Base-by-base conservation (phyloP, 2,113 vertebrate genomes). In the Cnemophilus loriae region DNA sequence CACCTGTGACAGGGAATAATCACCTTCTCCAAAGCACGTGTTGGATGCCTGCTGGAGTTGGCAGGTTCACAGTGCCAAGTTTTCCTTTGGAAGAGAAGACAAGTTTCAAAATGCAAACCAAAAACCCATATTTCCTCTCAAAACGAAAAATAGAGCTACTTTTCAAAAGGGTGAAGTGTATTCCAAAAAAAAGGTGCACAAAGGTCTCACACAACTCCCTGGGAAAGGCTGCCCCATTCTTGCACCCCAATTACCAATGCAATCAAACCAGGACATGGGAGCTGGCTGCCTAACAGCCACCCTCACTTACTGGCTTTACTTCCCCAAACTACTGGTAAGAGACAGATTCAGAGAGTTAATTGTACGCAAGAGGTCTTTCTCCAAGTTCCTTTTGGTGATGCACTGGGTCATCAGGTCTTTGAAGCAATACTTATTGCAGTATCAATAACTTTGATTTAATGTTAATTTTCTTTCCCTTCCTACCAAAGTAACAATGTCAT, bases 1-100 rank as follows among this genome's bases (percentile, higher is more conserved):
- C 75, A 91, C 79, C 82, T 95, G 92, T 77, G 94, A 77, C 87
- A 95, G 75, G 81, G 93, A 95, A 97, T 93, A 96, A 97, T 97
- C 94, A 93, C 75, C 76, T 89, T n/a, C 87, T 86, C 82, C 49
- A 79, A 70, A 88, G 87, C 94, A 93, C 22, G 19, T 96, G 87
- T 5, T 32, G 81, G 75, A 63, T 90, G 84, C 55, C 78, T 95
- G 91, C 94, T 96, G 84, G 39, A 95, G 82, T 74, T 74, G 60
- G 60, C 82, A 70, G 79, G 79, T 70, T 93, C 75, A 88, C 82
- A 84, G 63, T 52, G 52, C 39, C 68, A 80, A 73, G 47, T 37
- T 59, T 70, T 42, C 65, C 57, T 89, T 55, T 73, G 57, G 80
- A 91, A 92, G 53, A 69, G 67, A 83, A 79, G 77, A 64, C 11